phyloP scores from a whole-genome alignment of 1,140 invertebrate genomes.

The Drosophila murphyi region DNA sequence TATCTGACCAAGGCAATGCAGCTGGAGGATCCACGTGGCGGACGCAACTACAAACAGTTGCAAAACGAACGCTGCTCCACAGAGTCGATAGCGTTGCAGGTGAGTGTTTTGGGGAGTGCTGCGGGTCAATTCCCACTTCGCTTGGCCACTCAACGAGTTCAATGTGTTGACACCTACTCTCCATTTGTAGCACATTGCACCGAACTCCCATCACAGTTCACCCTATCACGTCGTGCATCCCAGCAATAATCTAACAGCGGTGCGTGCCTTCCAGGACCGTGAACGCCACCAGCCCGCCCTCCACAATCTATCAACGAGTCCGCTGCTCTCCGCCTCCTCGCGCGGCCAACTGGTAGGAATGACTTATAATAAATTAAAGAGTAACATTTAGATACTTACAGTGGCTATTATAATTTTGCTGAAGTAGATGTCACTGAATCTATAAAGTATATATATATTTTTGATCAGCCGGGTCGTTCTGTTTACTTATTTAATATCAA shows the following conservation, averaged over 20 bases:
- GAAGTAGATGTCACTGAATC: no score
- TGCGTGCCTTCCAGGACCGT: constrained; percentile 80
- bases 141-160: neutral
- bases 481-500: no score
- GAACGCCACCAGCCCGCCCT: constrained; percentile 64
- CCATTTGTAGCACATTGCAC: constrained; percentile 56
- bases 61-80: constrained; percentile 85
- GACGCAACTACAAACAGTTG: constrained; percentile 86
- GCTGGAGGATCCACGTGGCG: constrained; percentile 88
- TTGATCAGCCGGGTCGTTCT: no score
- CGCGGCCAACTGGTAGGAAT: constrained; percentile 69
- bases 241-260: constrained; percentile 78
- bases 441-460: no score
- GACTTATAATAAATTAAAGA: neutral
- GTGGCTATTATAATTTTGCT: no score
- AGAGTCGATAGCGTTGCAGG: constrained; percentile 87
- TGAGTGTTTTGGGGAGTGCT: constrained; percentile 46
- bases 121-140: neutral
- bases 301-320: constrained; percentile 82
- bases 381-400: no score
- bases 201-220: constrained; percentile 72
- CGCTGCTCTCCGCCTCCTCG: constrained; percentile 73
- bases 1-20: constrained; percentile 89
- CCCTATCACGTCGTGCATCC: constrained; percentile 84
- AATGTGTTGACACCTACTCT: neutral